Evolutionary conservation across 2,797 vertebrate genomes (phyloP).

Genomic region (Myotis vivesi): DNA sequence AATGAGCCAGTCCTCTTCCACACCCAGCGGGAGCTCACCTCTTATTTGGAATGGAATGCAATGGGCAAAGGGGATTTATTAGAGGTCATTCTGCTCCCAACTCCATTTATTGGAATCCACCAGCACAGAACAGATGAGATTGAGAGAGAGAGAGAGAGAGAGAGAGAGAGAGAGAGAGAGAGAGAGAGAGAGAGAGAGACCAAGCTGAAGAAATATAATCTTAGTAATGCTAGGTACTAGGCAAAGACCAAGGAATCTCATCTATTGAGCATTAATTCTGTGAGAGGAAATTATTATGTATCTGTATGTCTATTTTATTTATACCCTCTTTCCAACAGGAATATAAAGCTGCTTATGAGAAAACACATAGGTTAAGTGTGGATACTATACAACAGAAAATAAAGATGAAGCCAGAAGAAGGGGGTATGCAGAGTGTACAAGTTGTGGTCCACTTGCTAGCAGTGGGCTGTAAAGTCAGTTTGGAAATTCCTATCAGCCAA

Average conservation of each 20-base stretch:
- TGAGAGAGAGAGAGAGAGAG: no score
- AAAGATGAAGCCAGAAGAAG: neutral
- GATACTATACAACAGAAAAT: neutral
- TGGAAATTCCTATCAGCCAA: neutral
- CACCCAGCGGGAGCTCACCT: neutral
- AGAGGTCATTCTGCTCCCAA: neutral
- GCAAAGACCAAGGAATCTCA: neutral
- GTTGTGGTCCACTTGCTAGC: neutral
- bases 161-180: no score
- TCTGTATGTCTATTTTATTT: neutral
- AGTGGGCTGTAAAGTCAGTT: neutral
- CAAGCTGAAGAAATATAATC: neutral
- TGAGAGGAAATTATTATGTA: neutral
- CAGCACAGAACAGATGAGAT: neutral
- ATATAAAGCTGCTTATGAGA: neutral
- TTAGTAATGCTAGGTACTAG: neutral
- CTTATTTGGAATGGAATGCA: neutral
- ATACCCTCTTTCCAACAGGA: neutral
- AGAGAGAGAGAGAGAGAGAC: no score
- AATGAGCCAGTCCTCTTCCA: neutral
- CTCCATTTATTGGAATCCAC: neutral
- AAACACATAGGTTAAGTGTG: neutral
- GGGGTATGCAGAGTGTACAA: fast-evolving
- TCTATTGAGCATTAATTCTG: neutral
- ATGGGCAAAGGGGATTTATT: neutral